phyloP scores from a whole-genome alignment of 1,140 invertebrate species.

The Polypedilum pembai region DNA sequence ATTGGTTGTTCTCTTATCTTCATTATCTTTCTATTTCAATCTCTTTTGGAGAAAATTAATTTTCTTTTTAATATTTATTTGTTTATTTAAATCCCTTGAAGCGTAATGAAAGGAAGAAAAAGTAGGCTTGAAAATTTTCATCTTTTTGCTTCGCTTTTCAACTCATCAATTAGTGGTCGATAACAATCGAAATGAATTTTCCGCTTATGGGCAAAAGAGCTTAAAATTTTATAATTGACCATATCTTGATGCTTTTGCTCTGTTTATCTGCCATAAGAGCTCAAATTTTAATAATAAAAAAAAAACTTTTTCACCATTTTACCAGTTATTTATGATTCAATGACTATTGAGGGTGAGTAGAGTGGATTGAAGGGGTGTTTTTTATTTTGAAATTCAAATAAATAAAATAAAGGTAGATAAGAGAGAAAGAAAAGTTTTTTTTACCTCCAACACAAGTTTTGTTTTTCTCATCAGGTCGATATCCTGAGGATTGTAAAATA shows the following conservation, averaged over 20 bases:
- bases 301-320: background rate
- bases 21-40: no score
- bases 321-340: background rate
- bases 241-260: no score
- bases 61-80: background rate
- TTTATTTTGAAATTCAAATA: no score
- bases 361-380: no score
- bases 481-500: background rate
- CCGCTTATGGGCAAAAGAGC: background rate
- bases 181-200: background rate
- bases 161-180: slow-evolving; percentile 12
- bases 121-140: background rate
- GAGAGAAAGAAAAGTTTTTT: background rate
- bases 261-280: no score
- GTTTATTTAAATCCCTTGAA: background rate
- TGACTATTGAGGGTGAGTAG: no score
- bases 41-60: background rate
- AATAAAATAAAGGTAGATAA: no score
- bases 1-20: no score
- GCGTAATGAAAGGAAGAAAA: background rate
- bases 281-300: background rate
- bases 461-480: background rate
- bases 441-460: slow-evolving; percentile 24
- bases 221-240: no score
- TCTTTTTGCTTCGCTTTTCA: background rate